Conservation (phyloP, 1,140 invertebrate species). For the Berghia stephanieae region DNA sequence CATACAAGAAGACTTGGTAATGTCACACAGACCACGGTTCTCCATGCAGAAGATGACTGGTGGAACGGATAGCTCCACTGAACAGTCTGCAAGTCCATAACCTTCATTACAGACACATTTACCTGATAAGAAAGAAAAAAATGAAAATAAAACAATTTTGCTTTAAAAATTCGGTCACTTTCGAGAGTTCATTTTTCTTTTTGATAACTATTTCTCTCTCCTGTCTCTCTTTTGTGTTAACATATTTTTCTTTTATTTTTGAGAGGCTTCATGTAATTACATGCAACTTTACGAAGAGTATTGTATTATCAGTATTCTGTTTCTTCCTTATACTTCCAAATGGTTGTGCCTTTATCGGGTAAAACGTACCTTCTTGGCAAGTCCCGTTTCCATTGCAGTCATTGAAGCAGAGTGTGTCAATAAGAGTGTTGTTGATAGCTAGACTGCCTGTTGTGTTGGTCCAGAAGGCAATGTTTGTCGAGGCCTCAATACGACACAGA, state of each 20-base stretch:
- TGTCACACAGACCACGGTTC: constrained; percentile 35
- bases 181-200: too few species aligned
- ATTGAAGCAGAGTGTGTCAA: constrained; percentile 38
- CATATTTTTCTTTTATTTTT: too few species aligned
- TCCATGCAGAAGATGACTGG: constrained; percentile 35
- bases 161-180: not conserved
- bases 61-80: constrained; percentile 30
- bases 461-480: constrained; percentile 35
- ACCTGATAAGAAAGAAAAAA: constrained; percentile 33
- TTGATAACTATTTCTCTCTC: too few species aligned
- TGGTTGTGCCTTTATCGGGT: too few species aligned
- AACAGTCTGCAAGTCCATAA: constrained; percentile 44
- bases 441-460: constrained; percentile 17
- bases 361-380: constrained; percentile 36
- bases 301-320: too few species aligned
- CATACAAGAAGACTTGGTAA: constrained; percentile 24
- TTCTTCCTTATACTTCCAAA: too few species aligned
- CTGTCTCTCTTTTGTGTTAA: too few species aligned
- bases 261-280: too few species aligned
- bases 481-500: constrained; percentile 32
- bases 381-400: constrained; percentile 35
- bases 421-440: not conserved
- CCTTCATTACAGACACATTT: constrained; percentile 38
- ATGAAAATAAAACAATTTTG: too few species aligned
- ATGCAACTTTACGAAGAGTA: too few species aligned